phyloP scores from a whole-genome alignment of 2,797 vertebrate genomes.

The Myotis planiceps region DNA sequence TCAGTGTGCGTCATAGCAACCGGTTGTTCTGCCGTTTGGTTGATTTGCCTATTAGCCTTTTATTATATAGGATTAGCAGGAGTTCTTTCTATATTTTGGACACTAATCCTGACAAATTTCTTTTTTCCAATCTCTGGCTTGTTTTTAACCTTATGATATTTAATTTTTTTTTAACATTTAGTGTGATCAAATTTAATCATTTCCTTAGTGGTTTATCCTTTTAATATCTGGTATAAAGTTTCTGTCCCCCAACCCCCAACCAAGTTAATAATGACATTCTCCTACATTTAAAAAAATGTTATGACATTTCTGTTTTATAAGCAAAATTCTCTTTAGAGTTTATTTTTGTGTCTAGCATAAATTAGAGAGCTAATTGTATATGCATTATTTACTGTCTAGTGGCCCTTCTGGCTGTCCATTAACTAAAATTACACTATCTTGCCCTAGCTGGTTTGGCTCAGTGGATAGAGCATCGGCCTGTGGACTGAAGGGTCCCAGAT shows the following conservation, averaged over 20 bases:
- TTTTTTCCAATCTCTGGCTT: neutral
- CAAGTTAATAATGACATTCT: neutral
- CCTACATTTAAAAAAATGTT: neutral
- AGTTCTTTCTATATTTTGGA: conserved; percentile 8
- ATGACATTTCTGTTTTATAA: neutral
- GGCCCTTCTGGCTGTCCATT: neutral
- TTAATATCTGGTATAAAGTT: neutral
- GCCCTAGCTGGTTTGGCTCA: too few species aligned
- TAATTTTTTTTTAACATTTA: neutral
- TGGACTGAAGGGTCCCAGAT: too few species aligned
- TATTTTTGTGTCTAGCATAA: conserved; percentile 8
- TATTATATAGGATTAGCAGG: neutral
- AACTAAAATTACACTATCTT: neutral
- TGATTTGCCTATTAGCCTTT: too few species aligned
- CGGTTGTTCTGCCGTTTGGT: too few species aligned
- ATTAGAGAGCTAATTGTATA: neutral
- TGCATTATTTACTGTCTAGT: neutral
- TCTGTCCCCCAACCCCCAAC: neutral
- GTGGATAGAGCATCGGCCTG: too few species aligned
- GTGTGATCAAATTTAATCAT: neutral
- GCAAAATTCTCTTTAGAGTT: conserved; percentile 23
- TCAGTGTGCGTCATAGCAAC: too few species aligned
- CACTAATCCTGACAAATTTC: neutral
- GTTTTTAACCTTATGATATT: neutral
- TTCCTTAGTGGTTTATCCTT: neutral